Evolutionary conservation across 2,888 invertebrate genomes (phyloP).

Genomic region (Eupithecia dodoneata): DNA sequence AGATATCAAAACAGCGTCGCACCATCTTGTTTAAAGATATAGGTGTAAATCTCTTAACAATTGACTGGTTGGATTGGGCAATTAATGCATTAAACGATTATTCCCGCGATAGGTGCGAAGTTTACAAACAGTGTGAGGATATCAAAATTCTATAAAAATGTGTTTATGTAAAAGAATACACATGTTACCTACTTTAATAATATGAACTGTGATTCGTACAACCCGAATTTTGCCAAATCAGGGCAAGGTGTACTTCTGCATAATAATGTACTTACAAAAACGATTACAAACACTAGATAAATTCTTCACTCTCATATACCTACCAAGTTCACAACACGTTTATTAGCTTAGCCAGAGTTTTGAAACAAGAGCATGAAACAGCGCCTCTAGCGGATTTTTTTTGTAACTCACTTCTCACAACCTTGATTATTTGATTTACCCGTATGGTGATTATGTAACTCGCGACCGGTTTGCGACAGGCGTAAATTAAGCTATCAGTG

Average conservation of each 20-base stretch:
- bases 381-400: not conserved
- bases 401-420: not conserved
- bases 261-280: slow-evolving; percentile 25
- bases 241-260: slow-evolving; percentile 20
- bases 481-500: too few relatives aligned
- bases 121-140: not conserved
- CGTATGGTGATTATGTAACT: too few relatives aligned
- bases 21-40: not conserved
- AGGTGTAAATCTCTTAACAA: not conserved
- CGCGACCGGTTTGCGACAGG: too few relatives aligned
- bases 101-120: not conserved
- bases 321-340: slow-evolving; percentile 7
- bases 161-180: slow-evolving; percentile 3
- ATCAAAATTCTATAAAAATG: slow-evolving; percentile 14
- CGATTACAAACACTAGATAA: slow-evolving; percentile 31
- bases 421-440: not conserved
- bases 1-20: not conserved
- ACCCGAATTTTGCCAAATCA: slow-evolving; percentile 7
- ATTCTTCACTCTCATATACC: slow-evolving; percentile 26
- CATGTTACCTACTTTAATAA: not conserved
- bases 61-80: not conserved
- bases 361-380: not conserved
- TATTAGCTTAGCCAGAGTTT: slow-evolving; percentile 1
- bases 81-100: not conserved
- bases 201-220: slow-evolving; percentile 18